A percentile compares a stretch with the other conserved stretches of the same genome.
Evolutionary conservation across 2,113 vertebrate genomes (phyloP).

Genomic region (Corvus hawaiiensis): DNA sequence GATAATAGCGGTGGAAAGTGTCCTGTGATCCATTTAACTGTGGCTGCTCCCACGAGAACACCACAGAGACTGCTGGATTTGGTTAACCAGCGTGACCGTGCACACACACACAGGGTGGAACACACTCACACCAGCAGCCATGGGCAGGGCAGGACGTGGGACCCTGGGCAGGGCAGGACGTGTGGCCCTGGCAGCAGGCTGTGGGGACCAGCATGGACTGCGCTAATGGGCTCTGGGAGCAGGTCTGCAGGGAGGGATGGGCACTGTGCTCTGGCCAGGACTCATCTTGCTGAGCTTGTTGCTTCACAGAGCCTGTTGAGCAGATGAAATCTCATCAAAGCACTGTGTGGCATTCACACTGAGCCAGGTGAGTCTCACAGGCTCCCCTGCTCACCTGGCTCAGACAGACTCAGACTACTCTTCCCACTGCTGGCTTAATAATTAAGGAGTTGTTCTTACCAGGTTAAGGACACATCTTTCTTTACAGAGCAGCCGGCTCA

Average conservation of each 20-base stretch:
- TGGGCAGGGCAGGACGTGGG: not conserved
- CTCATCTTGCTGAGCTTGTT: not conserved
- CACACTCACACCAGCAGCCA: fast-evolving
- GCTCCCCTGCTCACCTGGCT: slow-evolving; percentile 29
- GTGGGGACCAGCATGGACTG: not conserved
- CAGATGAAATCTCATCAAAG: slow-evolving; percentile 3
- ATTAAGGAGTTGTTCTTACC: slow-evolving; percentile 46
- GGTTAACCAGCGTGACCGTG: not conserved
- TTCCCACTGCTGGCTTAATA: not conserved
- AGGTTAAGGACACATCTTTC: slow-evolving; percentile 29
- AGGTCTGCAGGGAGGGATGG: not conserved
- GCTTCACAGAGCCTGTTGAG: not conserved
- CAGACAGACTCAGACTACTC: slow-evolving; percentile 2
- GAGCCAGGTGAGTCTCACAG: not conserved
- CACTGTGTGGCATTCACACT: not conserved
- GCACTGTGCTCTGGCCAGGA: not conserved
- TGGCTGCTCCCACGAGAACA: slow-evolving; percentile 6
- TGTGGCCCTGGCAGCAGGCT: not conserved
- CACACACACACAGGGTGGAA: not conserved
- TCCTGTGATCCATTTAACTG: slow-evolving; percentile 55
- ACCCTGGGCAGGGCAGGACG: not conserved
- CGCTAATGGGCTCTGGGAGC: not conserved
- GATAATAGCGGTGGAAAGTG: slow-evolving; percentile 47
- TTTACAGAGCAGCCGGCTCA: slow-evolving; percentile 20
- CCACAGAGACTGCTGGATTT: not conserved